These are phyloP conservation scores for Epizoanthus ramosus DNA, from an alignment of 92 coral and sea anemone genomes.

Conservation along the genomic window DNA sequence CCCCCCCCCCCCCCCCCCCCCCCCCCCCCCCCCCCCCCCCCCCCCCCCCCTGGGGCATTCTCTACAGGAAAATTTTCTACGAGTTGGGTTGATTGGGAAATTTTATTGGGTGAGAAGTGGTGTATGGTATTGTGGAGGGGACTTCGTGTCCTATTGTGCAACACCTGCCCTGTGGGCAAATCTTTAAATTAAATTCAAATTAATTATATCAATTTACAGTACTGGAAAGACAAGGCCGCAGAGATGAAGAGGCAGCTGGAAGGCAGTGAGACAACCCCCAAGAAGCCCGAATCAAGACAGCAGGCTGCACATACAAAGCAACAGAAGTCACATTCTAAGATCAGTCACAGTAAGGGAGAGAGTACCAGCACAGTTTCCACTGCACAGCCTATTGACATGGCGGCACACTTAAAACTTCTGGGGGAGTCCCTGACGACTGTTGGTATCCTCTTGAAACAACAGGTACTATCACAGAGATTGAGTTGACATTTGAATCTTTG, in stretches of 20 bases:
- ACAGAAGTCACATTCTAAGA: not conserved
- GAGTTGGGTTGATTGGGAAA: too few relatives aligned
- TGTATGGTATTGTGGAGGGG: too few relatives aligned
- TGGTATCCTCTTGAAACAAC: constrained; percentile 84
- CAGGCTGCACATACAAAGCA: not conserved
- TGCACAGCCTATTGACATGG: constrained; percentile 86
- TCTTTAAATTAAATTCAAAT: too few relatives aligned
- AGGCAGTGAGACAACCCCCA: constrained; percentile 41
- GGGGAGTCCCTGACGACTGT: constrained; percentile 92
- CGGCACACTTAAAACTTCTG: constrained; percentile 90
- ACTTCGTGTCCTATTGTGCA: too few relatives aligned
- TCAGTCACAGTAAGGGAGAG: constrained; percentile 12
- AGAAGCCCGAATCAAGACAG: constrained; percentile 26
- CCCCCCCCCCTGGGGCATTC: too few relatives aligned
- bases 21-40: too few relatives aligned
- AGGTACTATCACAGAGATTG: constrained; percentile 51
- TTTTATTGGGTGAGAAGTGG: too few relatives aligned
- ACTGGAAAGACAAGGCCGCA: constrained; percentile 83
- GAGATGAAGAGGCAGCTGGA: constrained; percentile 58
- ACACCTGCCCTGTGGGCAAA: too few relatives aligned
- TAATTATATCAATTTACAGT: constrained; percentile 49
- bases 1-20: too few relatives aligned
- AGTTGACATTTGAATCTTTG: not conserved
- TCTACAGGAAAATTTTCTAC: too few relatives aligned
- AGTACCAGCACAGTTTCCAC: constrained; percentile 40